These are phyloP conservation scores for Australoheros scitulus DNA, from an alignment of 2,113 vertebrate species.

Conservation along the genomic window DNA sequence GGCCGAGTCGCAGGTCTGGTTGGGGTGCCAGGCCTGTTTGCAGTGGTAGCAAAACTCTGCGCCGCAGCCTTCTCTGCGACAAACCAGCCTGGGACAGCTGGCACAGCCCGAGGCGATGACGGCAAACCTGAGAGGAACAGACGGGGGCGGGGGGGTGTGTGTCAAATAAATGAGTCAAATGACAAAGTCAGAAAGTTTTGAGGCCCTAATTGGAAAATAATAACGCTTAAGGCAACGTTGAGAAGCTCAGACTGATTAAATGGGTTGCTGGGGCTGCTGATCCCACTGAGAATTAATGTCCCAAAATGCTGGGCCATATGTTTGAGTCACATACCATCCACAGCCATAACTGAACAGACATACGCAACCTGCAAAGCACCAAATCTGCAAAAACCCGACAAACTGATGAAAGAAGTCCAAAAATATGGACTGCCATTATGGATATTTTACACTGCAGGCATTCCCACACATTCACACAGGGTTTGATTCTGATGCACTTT, in stretches of 20 bases:
- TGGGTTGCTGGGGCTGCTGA: neutral
- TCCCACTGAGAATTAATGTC: conserved; percentile 14
- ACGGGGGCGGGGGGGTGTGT: neutral
- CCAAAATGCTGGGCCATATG: conserved; percentile 15
- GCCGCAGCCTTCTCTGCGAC: conserved; percentile 93
- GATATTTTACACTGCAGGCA: neutral
- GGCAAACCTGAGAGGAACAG: conserved; percentile 84
- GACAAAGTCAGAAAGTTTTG: neutral
- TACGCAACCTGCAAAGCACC: rapidly evolving
- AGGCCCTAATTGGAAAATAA: neutral
- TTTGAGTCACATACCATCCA: neutral
- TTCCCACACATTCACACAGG: neutral
- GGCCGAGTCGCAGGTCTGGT: conserved; percentile 97
- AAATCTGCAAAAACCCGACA: neutral
- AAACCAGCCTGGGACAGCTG: conserved; percentile 96
- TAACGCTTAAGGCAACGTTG: neutral
- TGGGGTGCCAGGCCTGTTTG: conserved; percentile 99
- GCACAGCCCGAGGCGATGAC: conserved; percentile 98
- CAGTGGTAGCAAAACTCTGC: conserved; percentile 99
- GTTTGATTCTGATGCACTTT: neutral
- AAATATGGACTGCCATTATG: neutral
- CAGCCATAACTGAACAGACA: neutral
- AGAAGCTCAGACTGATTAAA: neutral
- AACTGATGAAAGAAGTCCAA: neutral
- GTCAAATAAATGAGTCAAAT: conserved; percentile 1